phyloP scores from a whole-genome alignment of 2,888 invertebrate species.

The Zaprionus bogoriensis region DNA sequence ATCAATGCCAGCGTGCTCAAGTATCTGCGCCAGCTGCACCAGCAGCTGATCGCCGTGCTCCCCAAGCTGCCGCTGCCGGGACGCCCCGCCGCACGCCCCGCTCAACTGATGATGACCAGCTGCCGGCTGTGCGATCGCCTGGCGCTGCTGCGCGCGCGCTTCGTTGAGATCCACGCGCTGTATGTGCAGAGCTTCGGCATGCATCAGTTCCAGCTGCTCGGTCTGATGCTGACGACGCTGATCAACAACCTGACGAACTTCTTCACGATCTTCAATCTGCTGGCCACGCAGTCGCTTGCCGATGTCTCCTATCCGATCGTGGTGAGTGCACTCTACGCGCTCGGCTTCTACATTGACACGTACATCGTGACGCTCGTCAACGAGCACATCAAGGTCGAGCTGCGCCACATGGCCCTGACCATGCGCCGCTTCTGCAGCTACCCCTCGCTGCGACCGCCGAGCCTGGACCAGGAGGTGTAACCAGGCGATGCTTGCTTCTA shows the following conservation, averaged over 20 bases:
- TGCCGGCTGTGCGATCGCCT: constrained; percentile 56
- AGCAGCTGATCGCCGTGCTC: constrained; percentile 41
- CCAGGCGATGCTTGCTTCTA: not conserved
- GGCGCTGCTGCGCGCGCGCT: constrained; percentile 36
- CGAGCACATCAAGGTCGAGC: constrained; percentile 64
- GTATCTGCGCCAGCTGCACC: constrained; percentile 63
- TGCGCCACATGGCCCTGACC: constrained; percentile 46
- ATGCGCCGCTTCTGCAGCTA: constrained; percentile 55
- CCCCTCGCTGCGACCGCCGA: constrained; percentile 27
- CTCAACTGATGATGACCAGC: constrained; percentile 35
- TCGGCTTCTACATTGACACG: constrained; percentile 73
- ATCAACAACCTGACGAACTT: constrained; percentile 74
- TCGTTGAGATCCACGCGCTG: constrained; percentile 48
- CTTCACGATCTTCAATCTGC: constrained; percentile 71
- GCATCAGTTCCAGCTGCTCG: constrained; percentile 75
- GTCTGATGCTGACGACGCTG: constrained; percentile 68
- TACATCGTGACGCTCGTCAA: constrained; percentile 68
- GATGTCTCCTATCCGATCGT: constrained; percentile 47
- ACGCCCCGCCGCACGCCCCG: not conserved
- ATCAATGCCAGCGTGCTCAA: constrained; percentile 65
- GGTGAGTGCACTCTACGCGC: constrained; percentile 61
- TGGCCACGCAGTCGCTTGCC: constrained; percentile 53
- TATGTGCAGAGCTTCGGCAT: constrained; percentile 55
- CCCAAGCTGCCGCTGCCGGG: constrained; percentile 24
- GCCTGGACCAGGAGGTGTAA: constrained; percentile 60